Evolutionary conservation across 2,888 invertebrate genomes (phyloP).

Genomic region (Elmis aenea): DNA sequence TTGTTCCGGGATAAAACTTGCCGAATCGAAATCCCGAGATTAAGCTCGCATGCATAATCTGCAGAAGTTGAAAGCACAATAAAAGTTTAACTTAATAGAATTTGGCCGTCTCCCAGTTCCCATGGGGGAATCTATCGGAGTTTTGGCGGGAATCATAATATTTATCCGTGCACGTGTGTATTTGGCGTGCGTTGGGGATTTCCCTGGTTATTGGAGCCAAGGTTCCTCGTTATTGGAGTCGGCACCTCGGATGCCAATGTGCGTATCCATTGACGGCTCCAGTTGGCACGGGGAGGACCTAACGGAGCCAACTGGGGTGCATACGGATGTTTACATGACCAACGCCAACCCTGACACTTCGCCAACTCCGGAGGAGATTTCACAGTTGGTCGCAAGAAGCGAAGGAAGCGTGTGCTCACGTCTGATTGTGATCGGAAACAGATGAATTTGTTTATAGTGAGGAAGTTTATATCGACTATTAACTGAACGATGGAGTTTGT

Average conservation of each 20-base stretch:
- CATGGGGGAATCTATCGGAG: constrained; percentile 19
- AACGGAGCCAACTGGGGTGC: constrained; percentile 39
- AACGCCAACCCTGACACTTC: constrained; percentile 25
- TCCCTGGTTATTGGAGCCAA: constrained; percentile 36
- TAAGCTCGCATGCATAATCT: too few species aligned
- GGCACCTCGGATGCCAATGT: constrained; percentile 32
- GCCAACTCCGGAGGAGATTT: constrained; percentile 12
- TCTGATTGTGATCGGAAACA: too few species aligned
- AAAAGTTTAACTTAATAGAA: constrained; percentile 18
- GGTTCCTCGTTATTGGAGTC: constrained; percentile 31
- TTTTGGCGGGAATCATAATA: constrained; percentile 33
- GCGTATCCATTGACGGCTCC: constrained; percentile 38
- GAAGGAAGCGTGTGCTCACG: too few species aligned
- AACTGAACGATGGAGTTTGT: too few species aligned
- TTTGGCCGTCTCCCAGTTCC: constrained; percentile 22
- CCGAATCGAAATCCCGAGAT: too few species aligned
- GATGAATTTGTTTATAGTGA: too few species aligned
- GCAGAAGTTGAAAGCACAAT: constrained; percentile 6
- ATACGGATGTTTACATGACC: constrained; percentile 26
- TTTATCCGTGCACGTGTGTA: constrained; percentile 32
- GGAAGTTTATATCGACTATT: too few species aligned
- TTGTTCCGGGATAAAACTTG: too few species aligned
- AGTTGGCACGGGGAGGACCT: constrained; percentile 40
- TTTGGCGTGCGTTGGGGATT: constrained; percentile 36
- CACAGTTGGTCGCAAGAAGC: constrained; percentile 16